These are phyloP conservation scores for Aromia moschata DNA, from an alignment of 2,888 invertebrate species.

Conservation along the genomic window DNA sequence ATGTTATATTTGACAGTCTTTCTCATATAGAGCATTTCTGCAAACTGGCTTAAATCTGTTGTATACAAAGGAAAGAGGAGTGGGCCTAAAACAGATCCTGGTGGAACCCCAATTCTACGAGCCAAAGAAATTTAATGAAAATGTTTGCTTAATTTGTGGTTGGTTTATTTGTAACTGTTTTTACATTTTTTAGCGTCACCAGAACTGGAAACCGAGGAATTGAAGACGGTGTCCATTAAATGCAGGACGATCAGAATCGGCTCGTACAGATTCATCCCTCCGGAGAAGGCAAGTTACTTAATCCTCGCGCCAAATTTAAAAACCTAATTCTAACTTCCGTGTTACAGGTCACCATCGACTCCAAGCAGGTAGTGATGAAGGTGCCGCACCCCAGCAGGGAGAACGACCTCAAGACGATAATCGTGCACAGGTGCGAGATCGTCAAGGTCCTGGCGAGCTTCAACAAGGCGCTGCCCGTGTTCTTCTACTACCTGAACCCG, in stretches of 20 bases:
- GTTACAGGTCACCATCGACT: slow-evolving; percentile 53
- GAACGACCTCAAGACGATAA: slow-evolving; percentile 68
- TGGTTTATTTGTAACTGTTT: too few relatives aligned
- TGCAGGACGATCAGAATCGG: slow-evolving; percentile 87
- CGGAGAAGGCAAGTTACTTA: slow-evolving; percentile 71
- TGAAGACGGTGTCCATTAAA: slow-evolving; percentile 33
- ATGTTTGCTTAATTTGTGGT: too few relatives aligned
- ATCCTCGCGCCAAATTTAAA: too few relatives aligned
- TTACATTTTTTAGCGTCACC: too few relatives aligned
- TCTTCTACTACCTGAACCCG: slow-evolving; percentile 81
- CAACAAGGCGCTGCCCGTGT: slow-evolving; percentile 77
- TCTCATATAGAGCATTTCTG: too few relatives aligned
- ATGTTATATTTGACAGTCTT: too few relatives aligned
- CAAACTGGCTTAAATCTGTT: too few relatives aligned
- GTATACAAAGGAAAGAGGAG: too few relatives aligned
- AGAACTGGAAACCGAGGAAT: not conserved
- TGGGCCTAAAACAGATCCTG: too few relatives aligned
- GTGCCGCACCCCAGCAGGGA: slow-evolving; percentile 69
- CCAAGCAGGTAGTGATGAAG: slow-evolving; percentile 62
- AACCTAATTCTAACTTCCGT: too few relatives aligned
- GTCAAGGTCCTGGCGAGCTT: slow-evolving; percentile 82
- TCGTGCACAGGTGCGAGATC: slow-evolving; percentile 75
- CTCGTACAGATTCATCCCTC: slow-evolving; percentile 81
- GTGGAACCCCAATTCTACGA: too few relatives aligned
- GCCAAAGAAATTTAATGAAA: too few relatives aligned